phyloP scores from a whole-genome alignment of 1,140 invertebrate species.

The Heliothis subflexa region DNA sequence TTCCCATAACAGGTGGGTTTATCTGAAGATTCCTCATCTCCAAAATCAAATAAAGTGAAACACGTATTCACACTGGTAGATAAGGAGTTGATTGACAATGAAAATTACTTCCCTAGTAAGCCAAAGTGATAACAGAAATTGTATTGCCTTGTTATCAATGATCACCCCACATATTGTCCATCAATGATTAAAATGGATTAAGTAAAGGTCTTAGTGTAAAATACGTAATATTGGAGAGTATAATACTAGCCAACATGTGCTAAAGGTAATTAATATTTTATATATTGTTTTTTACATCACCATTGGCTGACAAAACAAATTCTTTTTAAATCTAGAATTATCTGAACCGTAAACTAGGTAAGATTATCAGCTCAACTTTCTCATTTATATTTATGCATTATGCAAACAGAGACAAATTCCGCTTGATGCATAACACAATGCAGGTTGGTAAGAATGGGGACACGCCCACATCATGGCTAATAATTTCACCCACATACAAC shows the following conservation, averaged over 20 bases:
- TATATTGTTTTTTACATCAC: too few relatives aligned
- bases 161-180: background rate
- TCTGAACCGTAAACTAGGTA: too few relatives aligned
- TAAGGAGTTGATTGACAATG: background rate
- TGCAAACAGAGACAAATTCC: background rate
- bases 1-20: too few relatives aligned
- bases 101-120: constrained; percentile 8
- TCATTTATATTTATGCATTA: too few relatives aligned
- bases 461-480: background rate
- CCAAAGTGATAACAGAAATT: constrained; percentile 23
- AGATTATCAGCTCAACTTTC: too few relatives aligned
- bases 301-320: too few relatives aligned
- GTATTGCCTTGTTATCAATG: background rate
- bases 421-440: background rate
- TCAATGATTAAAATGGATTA: constrained; percentile 2
- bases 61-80: background rate
- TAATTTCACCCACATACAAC: background rate
- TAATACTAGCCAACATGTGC: background rate
- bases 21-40: too few relatives aligned
- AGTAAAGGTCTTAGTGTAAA: background rate
- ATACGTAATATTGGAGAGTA: background rate
- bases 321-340: too few relatives aligned
- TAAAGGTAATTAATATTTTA: too few relatives aligned
- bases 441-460: background rate
- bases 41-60: background rate